phyloP scores from a whole-genome alignment of 2,797 vertebrate genomes.

The Lepus oiostolus region DNA sequence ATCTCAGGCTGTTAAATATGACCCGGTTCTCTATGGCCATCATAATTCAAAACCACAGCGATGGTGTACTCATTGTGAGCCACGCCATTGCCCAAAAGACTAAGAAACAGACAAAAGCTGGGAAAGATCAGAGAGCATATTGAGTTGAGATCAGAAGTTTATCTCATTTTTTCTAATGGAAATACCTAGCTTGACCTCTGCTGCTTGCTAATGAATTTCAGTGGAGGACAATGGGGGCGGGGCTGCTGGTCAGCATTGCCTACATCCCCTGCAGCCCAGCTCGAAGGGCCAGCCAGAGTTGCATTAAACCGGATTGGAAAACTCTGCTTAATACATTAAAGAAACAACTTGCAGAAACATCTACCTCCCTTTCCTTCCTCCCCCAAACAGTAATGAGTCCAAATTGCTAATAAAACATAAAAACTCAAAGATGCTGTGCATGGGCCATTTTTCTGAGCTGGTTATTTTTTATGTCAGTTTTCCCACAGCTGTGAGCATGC shows the following conservation, averaged over 20 bases:
- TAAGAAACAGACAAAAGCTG: conserved; percentile 46
- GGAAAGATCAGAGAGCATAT: conserved; percentile 70
- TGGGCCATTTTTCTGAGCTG: conserved; percentile 86
- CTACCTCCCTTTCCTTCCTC: conserved; percentile 89
- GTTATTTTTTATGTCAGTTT: conserved; percentile 89
- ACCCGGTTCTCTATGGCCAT: conserved; percentile 73
- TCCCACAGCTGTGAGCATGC: conserved; percentile 88
- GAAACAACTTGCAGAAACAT: conserved; percentile 88
- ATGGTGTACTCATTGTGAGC: conserved; percentile 75
- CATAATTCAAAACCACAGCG: conserved; percentile 85
- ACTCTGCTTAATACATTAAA: conserved; percentile 89
- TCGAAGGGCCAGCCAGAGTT: conserved; percentile 71
- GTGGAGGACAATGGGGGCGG: conserved; percentile 69
- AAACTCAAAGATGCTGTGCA: conserved; percentile 87
- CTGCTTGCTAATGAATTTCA: conserved; percentile 82
- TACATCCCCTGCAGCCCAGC: conserved; percentile 62
- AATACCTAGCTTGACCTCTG: conserved; percentile 80
- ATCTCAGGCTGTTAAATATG: conserved; percentile 87
- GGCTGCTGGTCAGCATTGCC: neutral
- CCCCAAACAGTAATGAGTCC: conserved; percentile 89
- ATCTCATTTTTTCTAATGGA: conserved; percentile 82
- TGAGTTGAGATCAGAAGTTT: conserved; percentile 79
- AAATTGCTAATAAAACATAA: conserved; percentile 91
- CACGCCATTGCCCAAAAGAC: conserved; percentile 64
- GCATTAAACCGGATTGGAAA: conserved; percentile 86